Evolutionary conservation across 2,113 vertebrate species (phyloP).

Genomic region (Cacatua alba): DNA sequence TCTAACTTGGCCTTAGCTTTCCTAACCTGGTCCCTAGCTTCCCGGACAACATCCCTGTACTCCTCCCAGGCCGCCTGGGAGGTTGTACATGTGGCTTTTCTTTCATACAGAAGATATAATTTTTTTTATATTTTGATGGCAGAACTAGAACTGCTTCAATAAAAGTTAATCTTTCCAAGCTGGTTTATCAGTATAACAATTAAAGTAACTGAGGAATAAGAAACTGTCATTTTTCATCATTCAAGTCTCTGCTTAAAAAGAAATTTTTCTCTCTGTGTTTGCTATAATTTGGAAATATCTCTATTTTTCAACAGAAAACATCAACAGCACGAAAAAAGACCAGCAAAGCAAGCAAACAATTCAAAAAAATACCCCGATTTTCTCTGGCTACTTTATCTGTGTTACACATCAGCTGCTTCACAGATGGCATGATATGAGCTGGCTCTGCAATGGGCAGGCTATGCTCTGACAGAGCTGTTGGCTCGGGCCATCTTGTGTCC

Average conservation of each 20-base stretch:
- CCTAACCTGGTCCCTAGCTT: no score
- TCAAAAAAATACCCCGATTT: not conserved
- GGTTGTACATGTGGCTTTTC: not conserved
- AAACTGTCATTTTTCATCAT: not conserved
- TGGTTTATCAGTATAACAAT: not conserved
- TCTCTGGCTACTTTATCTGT: not conserved
- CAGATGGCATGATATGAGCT: not conserved
- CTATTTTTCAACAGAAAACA: not conserved
- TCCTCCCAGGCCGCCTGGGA: no score
- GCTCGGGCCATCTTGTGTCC: slow-evolving; percentile 30
- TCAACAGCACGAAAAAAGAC: not conserved
- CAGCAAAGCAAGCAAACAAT: not conserved
- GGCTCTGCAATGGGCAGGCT: not conserved
- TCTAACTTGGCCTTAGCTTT: no score
- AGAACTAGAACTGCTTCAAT: not conserved
- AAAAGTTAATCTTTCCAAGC: not conserved
- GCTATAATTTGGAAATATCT: not conserved
- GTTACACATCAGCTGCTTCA: not conserved
- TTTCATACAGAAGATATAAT: not conserved
- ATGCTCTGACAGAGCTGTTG: not conserved
- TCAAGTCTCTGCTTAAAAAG: not conserved
- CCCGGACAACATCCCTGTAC: no score
- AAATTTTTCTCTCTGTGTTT: not conserved
- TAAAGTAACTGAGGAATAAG: not conserved
- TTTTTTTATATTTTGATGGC: not conserved